Percentiles rank a stretch among this genome's conserved stretches.
These are phyloP conservation scores for Trididemnum clinides DNA, from an alignment of 23 tunicate genomes.

Conservation along the genomic window DNA sequence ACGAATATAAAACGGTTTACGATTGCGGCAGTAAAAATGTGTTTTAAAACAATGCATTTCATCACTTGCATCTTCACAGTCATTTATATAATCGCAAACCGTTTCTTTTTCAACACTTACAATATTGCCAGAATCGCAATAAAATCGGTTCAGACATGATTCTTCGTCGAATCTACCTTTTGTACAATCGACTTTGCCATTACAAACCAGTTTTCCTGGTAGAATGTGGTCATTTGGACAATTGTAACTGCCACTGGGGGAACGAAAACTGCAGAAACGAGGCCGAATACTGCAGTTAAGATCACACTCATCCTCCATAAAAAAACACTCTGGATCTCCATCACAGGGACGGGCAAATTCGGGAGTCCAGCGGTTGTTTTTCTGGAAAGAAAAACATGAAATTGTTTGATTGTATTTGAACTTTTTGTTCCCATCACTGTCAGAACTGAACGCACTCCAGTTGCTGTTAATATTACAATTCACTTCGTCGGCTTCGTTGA, in stretches of 20 bases:
- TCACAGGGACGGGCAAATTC: slow-evolving; percentile 55
- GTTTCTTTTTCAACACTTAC: slow-evolving; percentile 23
- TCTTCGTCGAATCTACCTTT: slow-evolving; percentile 19
- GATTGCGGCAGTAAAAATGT: slow-evolving; percentile 68
- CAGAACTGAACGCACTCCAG: neutral
- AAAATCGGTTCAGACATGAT: slow-evolving; percentile 39
- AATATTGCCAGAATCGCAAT: slow-evolving; percentile 32
- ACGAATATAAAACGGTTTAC: slow-evolving; percentile 42
- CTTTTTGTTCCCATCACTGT: neutral
- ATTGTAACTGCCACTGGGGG: slow-evolving; percentile 38
- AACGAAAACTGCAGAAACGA: slow-evolving; percentile 33
- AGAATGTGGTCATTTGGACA: slow-evolving; percentile 45
- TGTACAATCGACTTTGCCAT: slow-evolving; percentile 53
- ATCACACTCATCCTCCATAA: slow-evolving; percentile 86
- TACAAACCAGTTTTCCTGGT: slow-evolving; percentile 62
- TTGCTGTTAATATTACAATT: slow-evolving; percentile 6
- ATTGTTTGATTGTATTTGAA: neutral
- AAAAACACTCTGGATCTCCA: slow-evolving; percentile 72
- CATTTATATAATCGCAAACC: slow-evolving; percentile 51
- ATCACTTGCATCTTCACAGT: slow-evolving; percentile 64
- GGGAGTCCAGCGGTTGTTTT: slow-evolving; percentile 63
- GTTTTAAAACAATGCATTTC: slow-evolving; percentile 48
- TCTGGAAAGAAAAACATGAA: neutral
- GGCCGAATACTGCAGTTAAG: slow-evolving; percentile 28
- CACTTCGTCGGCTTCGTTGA: slow-evolving; percentile 66